These are phyloP conservation scores for Cistogaster globosa DNA, from an alignment of 2,888 invertebrate genomes.

Conservation along the genomic window DNA sequence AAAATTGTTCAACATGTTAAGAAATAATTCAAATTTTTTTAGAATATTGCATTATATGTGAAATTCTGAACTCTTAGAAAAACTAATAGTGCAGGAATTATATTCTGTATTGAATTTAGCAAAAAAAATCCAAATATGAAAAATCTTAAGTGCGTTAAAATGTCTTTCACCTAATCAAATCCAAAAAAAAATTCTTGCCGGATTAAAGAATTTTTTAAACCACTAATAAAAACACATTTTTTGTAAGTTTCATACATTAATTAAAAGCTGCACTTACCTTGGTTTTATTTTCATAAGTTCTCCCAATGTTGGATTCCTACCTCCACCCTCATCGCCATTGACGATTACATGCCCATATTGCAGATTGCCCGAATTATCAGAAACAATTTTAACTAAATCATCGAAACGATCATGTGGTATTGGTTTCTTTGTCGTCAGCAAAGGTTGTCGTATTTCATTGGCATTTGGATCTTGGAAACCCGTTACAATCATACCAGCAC, in stretches of 20 bases:
- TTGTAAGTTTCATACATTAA: background rate
- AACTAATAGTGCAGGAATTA: too few relatives aligned
- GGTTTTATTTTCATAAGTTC: slow-evolving; percentile 85
- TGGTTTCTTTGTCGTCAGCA: slow-evolving; percentile 78
- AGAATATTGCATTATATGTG: too few relatives aligned
- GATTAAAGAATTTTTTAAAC: too few relatives aligned
- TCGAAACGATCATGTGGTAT: slow-evolving; percentile 80
- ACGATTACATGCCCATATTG: slow-evolving; percentile 82
- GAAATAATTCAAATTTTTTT: too few relatives aligned
- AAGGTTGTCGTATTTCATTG: slow-evolving; percentile 72
- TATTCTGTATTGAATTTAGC: too few relatives aligned
- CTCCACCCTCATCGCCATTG: slow-evolving; percentile 83
- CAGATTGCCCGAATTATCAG: slow-evolving; percentile 73
- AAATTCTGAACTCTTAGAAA: too few relatives aligned
- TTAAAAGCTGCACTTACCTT: slow-evolving; percentile 80
- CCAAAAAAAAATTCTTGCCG: too few relatives aligned
- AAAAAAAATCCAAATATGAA: too few relatives aligned
- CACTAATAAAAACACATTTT: background rate
- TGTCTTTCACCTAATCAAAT: too few relatives aligned
- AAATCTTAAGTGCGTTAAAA: too few relatives aligned
- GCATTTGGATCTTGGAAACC: slow-evolving; percentile 74
- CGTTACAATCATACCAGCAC: slow-evolving; percentile 74
- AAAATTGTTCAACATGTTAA: too few relatives aligned
- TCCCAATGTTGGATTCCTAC: slow-evolving; percentile 88
- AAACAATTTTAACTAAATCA: slow-evolving; percentile 77